Base-by-base conservation (phyloP, 2,113 vertebrate genomes). In the Syngnathoides biaculeatus region DNA sequence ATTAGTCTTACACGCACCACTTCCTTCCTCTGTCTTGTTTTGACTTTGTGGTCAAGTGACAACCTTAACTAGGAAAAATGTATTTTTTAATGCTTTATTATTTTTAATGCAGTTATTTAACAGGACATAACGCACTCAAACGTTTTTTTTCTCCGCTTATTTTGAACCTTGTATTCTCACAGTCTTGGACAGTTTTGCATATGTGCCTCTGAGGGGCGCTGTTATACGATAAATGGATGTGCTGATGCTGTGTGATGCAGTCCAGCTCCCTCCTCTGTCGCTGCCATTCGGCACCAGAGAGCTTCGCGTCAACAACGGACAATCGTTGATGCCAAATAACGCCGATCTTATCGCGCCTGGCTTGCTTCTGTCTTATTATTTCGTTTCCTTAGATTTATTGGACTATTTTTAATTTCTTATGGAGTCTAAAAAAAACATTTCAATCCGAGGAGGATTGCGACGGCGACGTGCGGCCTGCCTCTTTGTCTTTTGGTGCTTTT, bases 141-240 rank as follows among this genome's bases (percentile, higher is more conserved):
- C 6, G 5, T 15, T 15, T 55, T 24, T 26, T 35, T 35, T 2
- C 2, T 10, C 30, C 30, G 0, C 30, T 6, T 6, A 22, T 52
- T n/a, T 10, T 62, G 12, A 43, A 13, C 1, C 15, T n/a, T 70
- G 5, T 17, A 17, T 1, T 47, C 8, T 3, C 26, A 2, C 27
- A n/a, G n/a, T n/a, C n/a, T n/a, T 47, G 5, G 38, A n/a, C 0
- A 39, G 0, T 76, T 78, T 48, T 24, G 19, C 11, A 2, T 39
- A 55, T 66, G 53, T 27, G 8, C 79, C 86, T 84, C 81, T 69
- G 71, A 84, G 83, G 43, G 88, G 84, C 81, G 83, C 84, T 88
- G 81, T 86, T 82, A 78, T 6, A 75, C 75, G 74, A 19, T 48
- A 77, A 82, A 80, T 80, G 27, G 40, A 45, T 65, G 62, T 7